These are phyloP conservation scores for Cabera pusaria DNA, from an alignment of 2,888 invertebrate genomes.

Conservation along the genomic window DNA sequence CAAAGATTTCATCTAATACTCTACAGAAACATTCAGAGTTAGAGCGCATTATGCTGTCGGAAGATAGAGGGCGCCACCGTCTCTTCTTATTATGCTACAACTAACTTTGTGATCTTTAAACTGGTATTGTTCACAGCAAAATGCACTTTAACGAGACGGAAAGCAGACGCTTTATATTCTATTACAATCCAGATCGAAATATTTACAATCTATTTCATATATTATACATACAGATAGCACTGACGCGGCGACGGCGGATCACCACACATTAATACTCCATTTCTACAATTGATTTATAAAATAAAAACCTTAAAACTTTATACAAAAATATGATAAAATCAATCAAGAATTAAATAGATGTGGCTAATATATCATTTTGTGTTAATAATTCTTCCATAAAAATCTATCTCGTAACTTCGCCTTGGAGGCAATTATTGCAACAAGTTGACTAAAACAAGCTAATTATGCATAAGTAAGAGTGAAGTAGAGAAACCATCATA, in stretches of 20 bases:
- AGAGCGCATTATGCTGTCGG: slow-evolving; percentile 50
- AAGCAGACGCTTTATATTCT: slow-evolving; percentile 45
- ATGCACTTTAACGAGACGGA: slow-evolving; percentile 52
- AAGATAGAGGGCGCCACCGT: too few relatives aligned
- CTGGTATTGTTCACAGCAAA: slow-evolving; percentile 42
- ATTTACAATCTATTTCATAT: slow-evolving; percentile 62
- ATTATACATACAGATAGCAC: slow-evolving; percentile 40
- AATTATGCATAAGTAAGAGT: slow-evolving; percentile 58
- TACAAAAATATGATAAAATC: slow-evolving; percentile 65
- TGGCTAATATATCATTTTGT: slow-evolving; percentile 52
- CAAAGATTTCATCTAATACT: slow-evolving; percentile 65
- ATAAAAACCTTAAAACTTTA: slow-evolving; percentile 45
- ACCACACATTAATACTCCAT: slow-evolving; percentile 45
- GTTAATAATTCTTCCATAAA: slow-evolving; percentile 31
- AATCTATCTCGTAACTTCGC: slow-evolving; percentile 39
- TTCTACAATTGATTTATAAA: slow-evolving; percentile 54
- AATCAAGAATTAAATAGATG: slow-evolving; percentile 61
- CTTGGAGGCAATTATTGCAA: slow-evolving; percentile 79
- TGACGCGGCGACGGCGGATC: slow-evolving; percentile 41
- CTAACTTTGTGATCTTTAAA: slow-evolving; percentile 18
- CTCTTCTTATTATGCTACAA: too few relatives aligned
- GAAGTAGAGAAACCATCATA: slow-evolving; percentile 36
- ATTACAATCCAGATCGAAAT: slow-evolving; percentile 68
- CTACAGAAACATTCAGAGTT: slow-evolving; percentile 61
- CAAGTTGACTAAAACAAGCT: slow-evolving; percentile 63